Base-by-base conservation (phyloP, 2,888 invertebrate genomes). In the Crematogaster levior region DNA sequence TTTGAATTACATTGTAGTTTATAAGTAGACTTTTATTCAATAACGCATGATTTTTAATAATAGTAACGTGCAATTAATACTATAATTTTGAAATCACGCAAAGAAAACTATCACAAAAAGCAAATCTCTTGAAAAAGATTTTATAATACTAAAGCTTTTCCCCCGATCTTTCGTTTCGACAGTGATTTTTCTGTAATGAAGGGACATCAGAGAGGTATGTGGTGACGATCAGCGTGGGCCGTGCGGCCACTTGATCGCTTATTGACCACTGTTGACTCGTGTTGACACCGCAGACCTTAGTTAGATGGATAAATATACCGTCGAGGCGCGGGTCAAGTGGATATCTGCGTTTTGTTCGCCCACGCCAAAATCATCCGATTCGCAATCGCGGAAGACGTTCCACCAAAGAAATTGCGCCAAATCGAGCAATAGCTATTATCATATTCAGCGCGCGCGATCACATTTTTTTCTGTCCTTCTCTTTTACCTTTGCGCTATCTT, bases 211-310 rank as follows among this genome's bases (percentile, higher is more conserved):
- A 68, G 66, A 84, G 56, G 60, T 77, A 75, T 53, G 73, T 48
- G 84, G 73, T 48, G 84, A 85, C 82, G 90, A 89, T 89, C 91
- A 90, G 93, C 92, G 93, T 93, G 91, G 93, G 94, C 92, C 89
- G 92, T 90, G 88, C 90, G 91, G 92, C 90, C 91, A 91, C 92
- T 93, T 93, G 92, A 93, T 94, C 92, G 93, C 93, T 94, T 93
- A 94, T 94, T 94, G 94, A 94, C 93, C 93, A 93, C 93, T 94
- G 94, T 94, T 94, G 94, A 94, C 94, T 94, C 90, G 93, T 94
- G 94, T 94, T 94, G 94, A 94, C 94, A 94, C 93, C 94, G 92
- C 94, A 93, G 93, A 94, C 94, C 93, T 93, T 92, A 88, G 92
- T 92, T 93, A 93, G 93, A 85, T 93, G 90, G 93, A 93, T 94